A percentile compares a stretch with the other conserved stretches of the same genome.
Evolutionary conservation across 2,888 invertebrate genomes (phyloP).

Genomic region (Lepas anatifera): DNA sequence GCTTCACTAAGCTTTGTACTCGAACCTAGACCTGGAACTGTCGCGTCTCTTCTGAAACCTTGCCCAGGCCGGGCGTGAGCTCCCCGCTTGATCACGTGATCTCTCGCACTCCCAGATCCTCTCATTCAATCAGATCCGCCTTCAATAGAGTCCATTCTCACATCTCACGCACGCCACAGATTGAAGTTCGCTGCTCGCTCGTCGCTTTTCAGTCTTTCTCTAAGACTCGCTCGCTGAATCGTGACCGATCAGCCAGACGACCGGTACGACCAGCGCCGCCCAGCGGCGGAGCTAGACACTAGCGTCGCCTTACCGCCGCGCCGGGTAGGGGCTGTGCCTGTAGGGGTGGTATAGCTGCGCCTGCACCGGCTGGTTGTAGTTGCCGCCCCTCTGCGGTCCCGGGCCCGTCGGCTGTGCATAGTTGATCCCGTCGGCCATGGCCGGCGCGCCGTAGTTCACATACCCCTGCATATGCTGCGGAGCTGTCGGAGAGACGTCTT

Average conservation of each 20-base stretch:
- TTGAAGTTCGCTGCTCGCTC: no score
- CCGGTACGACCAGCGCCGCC: no score
- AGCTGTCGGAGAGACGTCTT: not conserved
- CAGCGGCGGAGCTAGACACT: not conserved
- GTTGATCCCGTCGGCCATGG: not conserved
- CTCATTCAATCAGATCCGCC: not conserved
- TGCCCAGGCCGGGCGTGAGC: no score
- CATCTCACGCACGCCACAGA: no score
- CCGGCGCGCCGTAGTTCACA: not conserved
- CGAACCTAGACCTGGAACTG: not conserved
- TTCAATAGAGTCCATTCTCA: no score
- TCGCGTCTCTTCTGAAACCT: no score
- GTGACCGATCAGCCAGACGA: no score
- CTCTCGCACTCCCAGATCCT: not conserved
- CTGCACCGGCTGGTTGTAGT: conserved; percentile 34
- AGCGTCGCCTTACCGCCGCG: not conserved
- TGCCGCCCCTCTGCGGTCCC: conserved; percentile 41
- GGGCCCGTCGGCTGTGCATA: conserved; percentile 29
- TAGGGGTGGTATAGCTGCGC: conserved; percentile 42
- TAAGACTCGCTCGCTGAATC: no score
- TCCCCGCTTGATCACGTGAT: no score
- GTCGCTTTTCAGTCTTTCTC: no score
- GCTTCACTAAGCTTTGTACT: conserved; percentile 4
- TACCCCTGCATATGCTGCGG: not conserved
- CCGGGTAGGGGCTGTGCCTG: conserved; percentile 29